A percentile compares a stretch with the other conserved stretches of the same genome.
phyloP scores from a whole-genome alignment of 2,113 vertebrate genomes.

The Gulo gulo region DNA sequence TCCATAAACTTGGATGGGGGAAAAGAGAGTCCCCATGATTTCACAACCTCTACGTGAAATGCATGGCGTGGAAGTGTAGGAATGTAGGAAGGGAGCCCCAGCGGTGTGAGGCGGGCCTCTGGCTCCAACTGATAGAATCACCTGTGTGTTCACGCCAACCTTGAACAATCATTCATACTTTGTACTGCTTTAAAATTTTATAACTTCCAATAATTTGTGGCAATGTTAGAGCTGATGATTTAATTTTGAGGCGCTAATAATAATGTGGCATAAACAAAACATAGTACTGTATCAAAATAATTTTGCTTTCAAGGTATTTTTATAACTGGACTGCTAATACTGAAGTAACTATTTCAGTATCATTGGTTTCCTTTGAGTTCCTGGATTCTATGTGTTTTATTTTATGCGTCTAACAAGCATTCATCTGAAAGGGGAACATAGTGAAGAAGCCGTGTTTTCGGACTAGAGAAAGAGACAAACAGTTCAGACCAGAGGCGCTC shows the following conservation, averaged over 20 bases:
- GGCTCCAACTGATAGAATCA: background rate
- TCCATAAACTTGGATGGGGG: background rate
- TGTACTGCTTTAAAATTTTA: background rate
- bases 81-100: background rate
- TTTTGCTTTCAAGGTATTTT: background rate
- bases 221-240: background rate
- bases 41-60: background rate
- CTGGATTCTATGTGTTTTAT: background rate
- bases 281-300: background rate
- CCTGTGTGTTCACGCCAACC: background rate
- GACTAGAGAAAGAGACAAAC: background rate
- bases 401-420: background rate
- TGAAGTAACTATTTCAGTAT: background rate
- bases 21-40: background rate
- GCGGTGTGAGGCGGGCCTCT: too few relatives aligned
- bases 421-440: background rate
- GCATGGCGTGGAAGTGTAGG: background rate
- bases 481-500: background rate
- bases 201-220: background rate
- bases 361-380: background rate
- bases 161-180: background rate
- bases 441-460: background rate
- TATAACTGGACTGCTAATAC: background rate
- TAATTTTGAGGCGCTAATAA: background rate
- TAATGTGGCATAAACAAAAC: background rate